A percentile compares a stretch with the other conserved stretches of the same genome.
These are phyloP conservation scores for Limnephilus marmoratus DNA, from an alignment of 2,888 invertebrate species.

Conservation along the genomic window DNA sequence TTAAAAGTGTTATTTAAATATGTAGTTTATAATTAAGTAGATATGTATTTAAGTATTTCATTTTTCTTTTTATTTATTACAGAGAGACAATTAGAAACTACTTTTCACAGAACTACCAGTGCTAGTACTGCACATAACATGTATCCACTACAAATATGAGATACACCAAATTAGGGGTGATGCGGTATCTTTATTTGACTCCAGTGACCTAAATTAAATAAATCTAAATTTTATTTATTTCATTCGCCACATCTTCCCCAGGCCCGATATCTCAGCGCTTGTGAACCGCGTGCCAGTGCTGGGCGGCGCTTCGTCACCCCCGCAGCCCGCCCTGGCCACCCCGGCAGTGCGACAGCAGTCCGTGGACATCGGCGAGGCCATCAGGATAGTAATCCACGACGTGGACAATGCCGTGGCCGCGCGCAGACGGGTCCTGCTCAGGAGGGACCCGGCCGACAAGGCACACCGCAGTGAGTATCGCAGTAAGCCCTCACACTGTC, in stretches of 20 bases:
- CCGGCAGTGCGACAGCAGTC: constrained; percentile 88
- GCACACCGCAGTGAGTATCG: constrained; percentile 88
- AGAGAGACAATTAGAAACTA: not conserved
- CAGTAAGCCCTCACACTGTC: constrained; percentile 47
- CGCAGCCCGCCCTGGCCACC: constrained; percentile 77
- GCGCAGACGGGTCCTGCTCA: constrained; percentile 85
- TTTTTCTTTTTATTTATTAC: too few relatives aligned
- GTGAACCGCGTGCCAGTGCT: constrained; percentile 74
- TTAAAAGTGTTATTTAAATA: too few relatives aligned
- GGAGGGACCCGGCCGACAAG: constrained; percentile 89
- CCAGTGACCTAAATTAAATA: not conserved
- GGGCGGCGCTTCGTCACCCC: constrained; percentile 71
- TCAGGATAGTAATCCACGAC: constrained; percentile 95
- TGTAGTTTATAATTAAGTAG: too few relatives aligned
- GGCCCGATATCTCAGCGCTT: constrained; percentile 85
- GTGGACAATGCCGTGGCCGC: constrained; percentile 87
- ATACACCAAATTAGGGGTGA: too few relatives aligned
- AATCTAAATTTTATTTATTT: not conserved
- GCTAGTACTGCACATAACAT: too few relatives aligned
- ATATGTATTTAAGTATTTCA: too few relatives aligned
- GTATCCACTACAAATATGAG: too few relatives aligned
- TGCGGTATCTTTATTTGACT: not conserved
- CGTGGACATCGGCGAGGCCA: constrained; percentile 90
- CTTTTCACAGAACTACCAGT: too few relatives aligned
- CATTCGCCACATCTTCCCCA: constrained; percentile 69